Conservation (phyloP, 2,888 invertebrate species). For the Drosophila suboccidentalis region DNA sequence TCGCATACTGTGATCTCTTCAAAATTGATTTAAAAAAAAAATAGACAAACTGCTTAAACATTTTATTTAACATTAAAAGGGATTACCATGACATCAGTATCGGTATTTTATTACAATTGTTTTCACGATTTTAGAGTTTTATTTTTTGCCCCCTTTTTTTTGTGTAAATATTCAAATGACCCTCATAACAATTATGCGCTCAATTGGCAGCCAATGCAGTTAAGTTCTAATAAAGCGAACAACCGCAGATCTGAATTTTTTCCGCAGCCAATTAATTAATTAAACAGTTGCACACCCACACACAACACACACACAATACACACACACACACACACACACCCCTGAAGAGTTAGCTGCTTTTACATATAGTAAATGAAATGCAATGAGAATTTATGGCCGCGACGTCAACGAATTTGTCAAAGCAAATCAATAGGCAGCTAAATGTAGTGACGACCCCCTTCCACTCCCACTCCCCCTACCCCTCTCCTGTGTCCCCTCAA, state of each 20-base stretch:
- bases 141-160: conserved; percentile 4
- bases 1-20: no score
- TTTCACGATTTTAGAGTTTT: neutral
- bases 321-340: conserved; percentile 29
- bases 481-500: conserved; percentile 11
- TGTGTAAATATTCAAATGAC: conserved; percentile 69
- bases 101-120: neutral
- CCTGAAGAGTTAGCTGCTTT: conserved; percentile 35
- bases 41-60: no score
- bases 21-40: no score
- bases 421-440: conserved; percentile 66
- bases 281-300: conserved; percentile 58
- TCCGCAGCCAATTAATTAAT: conserved; percentile 72
- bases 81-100: neutral
- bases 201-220: conserved; percentile 67
- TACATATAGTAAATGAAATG: conserved; percentile 68
- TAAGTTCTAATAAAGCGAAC: conserved; percentile 30
- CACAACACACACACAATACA: conserved; percentile 48
- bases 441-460: neutral
- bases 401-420: conserved; percentile 71
- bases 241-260: conserved; percentile 44
- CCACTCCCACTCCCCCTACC: neutral
- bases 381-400: conserved; percentile 75
- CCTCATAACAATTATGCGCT: conserved; percentile 72
- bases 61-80: neutral